Base-by-base conservation (phyloP, 2,113 vertebrate genomes). In the Microcebus griseorufus region DNA sequence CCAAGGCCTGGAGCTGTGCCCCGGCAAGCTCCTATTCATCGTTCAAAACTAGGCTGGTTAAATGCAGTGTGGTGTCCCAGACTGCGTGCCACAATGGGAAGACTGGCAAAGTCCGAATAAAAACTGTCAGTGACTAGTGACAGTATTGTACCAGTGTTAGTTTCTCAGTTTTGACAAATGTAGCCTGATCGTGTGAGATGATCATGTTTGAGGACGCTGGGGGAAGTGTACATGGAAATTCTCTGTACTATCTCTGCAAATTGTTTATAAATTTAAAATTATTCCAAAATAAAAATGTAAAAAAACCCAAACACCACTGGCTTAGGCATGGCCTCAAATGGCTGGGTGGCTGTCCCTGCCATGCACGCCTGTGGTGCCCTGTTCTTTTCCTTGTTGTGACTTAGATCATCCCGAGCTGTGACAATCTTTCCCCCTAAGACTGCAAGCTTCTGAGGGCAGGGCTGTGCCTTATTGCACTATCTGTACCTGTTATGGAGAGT, bases 301-400 rank as follows among this genome's bases (percentile, higher is more conserved):
- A 55, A 23, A 7, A 23, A 39, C 0, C 42, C 11, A 16, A 14
- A 34, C 10, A 34, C 45, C n/a, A 6, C 48, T 60, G 23, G 34
- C 18, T 20, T 11, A 23, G 88, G n/a, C 25, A 17, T 8, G 4
- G 58, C 23, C 32, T n/a, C 0, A 16, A 42, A n/a, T n/a, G 67
- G 20, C 39, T 1, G 3, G 29, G 16, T 6, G 5, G 22, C 10
- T 0, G 18, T 34, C 48, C 27, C 80, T 39, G 42, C 65, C 14
- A 1, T 2, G 23, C 5, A 6, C 0, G 0, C 32, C 16, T 0
- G 0, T 0, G 32, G 1, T 1, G 32, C 5, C 4, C 23, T 11
- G 37, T 23, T 84, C 16, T 20, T 42, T 2, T 11, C n/a, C 67
- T 17, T 34, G 0, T 3, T 8, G 9, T 39, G 62, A 14, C 27